Evolutionary conservation across 2,797 vertebrate genomes (phyloP), one percentile per base, ranked within the genome.

Genomic region (Cynodonichthys magdalenae): DNA sequence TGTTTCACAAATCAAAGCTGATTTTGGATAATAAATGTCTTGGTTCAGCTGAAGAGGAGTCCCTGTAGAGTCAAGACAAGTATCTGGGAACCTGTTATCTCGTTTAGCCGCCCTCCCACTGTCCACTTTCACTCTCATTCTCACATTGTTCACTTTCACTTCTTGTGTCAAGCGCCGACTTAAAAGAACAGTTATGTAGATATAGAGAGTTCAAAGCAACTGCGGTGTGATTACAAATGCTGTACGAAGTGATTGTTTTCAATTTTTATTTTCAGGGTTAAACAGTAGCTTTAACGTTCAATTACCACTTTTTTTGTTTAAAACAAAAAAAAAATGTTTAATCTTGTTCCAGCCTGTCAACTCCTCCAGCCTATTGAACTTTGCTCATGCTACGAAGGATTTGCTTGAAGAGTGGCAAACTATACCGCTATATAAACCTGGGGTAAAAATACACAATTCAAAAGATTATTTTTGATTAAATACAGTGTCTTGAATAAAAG

Each of bases 101-200:
- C 20, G 29, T 51, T 73, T 61, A 59, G 28, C 27, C 27, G 45
- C 58, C 65, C 53, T 48, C 69, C 69, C 49, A 14, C 62, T 47
- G 42, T 69, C 57, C 45, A 49, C 28, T 55, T 68, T 63, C 12
- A 18, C 65, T 31, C 17, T 67, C 44, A 5, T 47, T 47, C 28
- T 19, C 44, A 59, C n/a, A 19, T 18, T 48, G 56, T 59, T 48
- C 56, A 48, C 56, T 59, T 47, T 58, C 55, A 46, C 42, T 29
- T 44, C 56, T 59, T 48, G 24, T 59, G 41, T 59, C 44, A 45
- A 59, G 42, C 20, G 12, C 28, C 34, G 47, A 59, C 44, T 34
- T 34, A 15, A 47, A 47, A 34, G 19, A 47, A 15, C 53, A 55
- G 27, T 55, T 55, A 20, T 42, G 34, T 20, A 20, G 19, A 20